Percentiles rank a stretch among this genome's conserved stretches.
These are phyloP conservation scores for Chanos chanos DNA, from an alignment of 2,797 vertebrate species.

Conservation along the genomic window DNA sequence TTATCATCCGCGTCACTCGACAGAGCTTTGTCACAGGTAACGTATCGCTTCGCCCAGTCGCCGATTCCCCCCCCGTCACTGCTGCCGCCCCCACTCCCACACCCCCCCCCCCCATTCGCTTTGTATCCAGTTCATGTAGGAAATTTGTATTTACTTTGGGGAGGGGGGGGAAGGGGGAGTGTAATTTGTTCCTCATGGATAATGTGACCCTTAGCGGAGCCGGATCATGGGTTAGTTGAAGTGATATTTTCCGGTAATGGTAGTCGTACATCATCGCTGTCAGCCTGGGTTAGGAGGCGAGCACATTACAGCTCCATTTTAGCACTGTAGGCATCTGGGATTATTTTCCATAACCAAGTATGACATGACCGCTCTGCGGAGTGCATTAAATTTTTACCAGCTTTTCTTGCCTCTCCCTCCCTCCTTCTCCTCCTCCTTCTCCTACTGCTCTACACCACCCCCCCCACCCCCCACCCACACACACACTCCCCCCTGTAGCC, in stretches of 20 bases:
- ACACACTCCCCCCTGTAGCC: constrained; percentile 67
- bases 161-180: constrained; percentile 61
- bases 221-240: constrained; percentile 99
- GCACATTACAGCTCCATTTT: constrained; percentile 99
- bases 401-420: constrained; percentile 61
- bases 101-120: constrained; percentile 53
- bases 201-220: constrained; percentile 99
- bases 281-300: constrained; percentile 98
- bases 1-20: constrained; percentile 87
- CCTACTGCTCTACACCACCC: not conserved
- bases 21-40: constrained; percentile 76
- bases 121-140: constrained; percentile 87
- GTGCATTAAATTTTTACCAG: constrained; percentile 99
- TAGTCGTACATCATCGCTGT: constrained; percentile 99
- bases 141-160: constrained; percentile 99
- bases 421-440: constrained; percentile 43
- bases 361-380: constrained; percentile 98
- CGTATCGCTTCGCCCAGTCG: constrained; percentile 58
- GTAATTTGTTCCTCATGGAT: constrained; percentile 99
- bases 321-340: constrained; percentile 99
- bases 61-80: constrained; percentile 22
- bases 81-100: constrained; percentile 53
- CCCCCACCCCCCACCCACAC: not conserved
- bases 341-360: constrained; percentile 99
- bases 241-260: constrained; percentile 99